Base-by-base conservation (phyloP, 1,140 invertebrate genomes). In the Drosophila lacertosa region DNA sequence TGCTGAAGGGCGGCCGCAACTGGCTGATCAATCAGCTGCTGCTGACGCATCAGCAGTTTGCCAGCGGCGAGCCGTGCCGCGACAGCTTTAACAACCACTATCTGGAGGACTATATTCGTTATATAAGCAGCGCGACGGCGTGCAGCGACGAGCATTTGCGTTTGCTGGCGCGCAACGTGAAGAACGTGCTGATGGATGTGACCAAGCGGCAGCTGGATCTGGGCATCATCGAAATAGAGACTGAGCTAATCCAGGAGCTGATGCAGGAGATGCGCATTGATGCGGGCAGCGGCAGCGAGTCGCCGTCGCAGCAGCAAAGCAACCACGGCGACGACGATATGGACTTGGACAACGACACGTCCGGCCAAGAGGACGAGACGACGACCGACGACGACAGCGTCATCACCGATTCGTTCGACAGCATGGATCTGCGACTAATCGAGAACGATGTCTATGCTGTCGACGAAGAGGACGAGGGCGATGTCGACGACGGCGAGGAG, bases 11-110 rank as follows among this genome's bases (percentile, higher is more conserved):
- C 2, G 76, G 84, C 9, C 65, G 80, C 4, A 66, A 74, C 18
- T 91, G 90, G 90, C 45, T 91, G 15, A 73, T 91, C 6, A 90
- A 90, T 45, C 90, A 91, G 59, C 40, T 91, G 9, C 42, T 91
- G 29, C 39, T 91, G 7, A 89, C 83, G 6, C 84, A 86, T 24
- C 72, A 80, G 37, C 66, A 82, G 16, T 91, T 91, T 37, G 42
- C 66, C 20, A 65, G 37, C 4, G 60, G 77, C 3, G 89, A 90
- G 5, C 67, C 77, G 0, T 51, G 68, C 39, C 84, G 86, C 11
- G 74, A 82, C 26, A 68, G 67, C 22, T 89, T 71, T 16, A 91
- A 91, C 58, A 77, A 13, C 20, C 73, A 89, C 37, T 91, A 77
- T 39, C 60, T 91, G 47, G 83, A 86, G 40, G 77, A 91, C 50